Base-by-base conservation (phyloP, 2,797 vertebrate species). In the Pogoniulus pusillus region DNA sequence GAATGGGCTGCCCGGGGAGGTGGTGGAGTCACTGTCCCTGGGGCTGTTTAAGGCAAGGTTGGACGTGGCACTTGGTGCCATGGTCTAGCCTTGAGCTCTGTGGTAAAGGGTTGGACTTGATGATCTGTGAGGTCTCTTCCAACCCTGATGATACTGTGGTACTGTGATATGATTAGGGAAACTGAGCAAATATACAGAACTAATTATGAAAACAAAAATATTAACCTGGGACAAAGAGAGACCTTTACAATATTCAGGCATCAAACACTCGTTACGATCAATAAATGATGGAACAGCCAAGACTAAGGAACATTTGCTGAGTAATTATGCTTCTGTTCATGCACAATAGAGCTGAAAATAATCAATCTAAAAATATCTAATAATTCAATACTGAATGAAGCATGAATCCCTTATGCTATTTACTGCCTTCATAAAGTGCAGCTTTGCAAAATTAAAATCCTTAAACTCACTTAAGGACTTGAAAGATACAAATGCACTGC, bases 181-280 rank as follows among this genome's bases (percentile, higher is more conserved):
- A 96, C 96, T 87, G 5, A 82, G 9, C 27, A 23, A 89, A 84
- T 89, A 89, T 54, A 6, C 16, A 82, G 77, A 93, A 77, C 41
- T 84, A 93, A 95, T 93, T 93, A 94, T 39, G n/a, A 94, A 85
- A 47, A 73, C 27, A 74, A 87, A 85, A 80, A 59, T 60, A 74
- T 75, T 63, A 82, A 91, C 93, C 68, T 58, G 15, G 81, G 43
- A 5, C 8, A 69, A 91, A 75, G 55, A 90, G 16, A 90, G 11
- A 70, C 65, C 12, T 85, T 93, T 60, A 63, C 34, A 92, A 58
- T 89, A 93, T 53, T 15, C 18, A 66, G 10, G 30, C 7, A 90
- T 26, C 22, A 76, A 85, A n/a, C 5, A 70, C 7, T 34, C 24
- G 32, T 8, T 78, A n/a, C 23, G 58, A 87, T 70, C 35, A 63